Conservation (phyloP, 2,797 vertebrate species). For the Antennarius maculatus region DNA sequence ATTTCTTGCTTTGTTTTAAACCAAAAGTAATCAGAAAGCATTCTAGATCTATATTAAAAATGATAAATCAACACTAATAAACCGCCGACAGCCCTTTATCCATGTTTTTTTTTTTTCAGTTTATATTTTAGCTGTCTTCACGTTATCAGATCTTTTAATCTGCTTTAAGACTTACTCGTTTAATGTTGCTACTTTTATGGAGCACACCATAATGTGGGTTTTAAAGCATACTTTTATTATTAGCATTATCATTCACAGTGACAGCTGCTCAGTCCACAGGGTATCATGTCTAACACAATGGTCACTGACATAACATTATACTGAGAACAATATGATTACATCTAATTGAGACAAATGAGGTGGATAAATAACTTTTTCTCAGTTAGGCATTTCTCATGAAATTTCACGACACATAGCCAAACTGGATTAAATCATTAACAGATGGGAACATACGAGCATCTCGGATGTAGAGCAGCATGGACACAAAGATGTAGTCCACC, state of each 20-base stretch:
- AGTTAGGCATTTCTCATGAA: conserved; percentile 37
- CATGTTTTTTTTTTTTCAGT: too few species aligned
- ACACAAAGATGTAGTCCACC: conserved; percentile 96
- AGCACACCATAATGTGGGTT: too few species aligned
- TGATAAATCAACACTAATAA: too few species aligned
- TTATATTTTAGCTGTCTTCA: too few species aligned
- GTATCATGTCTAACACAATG: neutral
- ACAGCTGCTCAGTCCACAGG: neutral
- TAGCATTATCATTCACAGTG: neutral
- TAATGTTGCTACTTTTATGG: too few species aligned
- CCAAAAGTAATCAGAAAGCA: neutral
- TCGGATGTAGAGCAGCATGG: conserved; percentile 97
- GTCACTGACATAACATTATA: conserved; percentile 10
- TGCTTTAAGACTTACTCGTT: too few species aligned
- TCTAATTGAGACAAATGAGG: conserved; percentile 35
- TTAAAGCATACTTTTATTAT: neutral
- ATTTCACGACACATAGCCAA: conserved; percentile 33
- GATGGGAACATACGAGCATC: conserved; percentile 87
- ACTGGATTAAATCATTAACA: conserved; percentile 35
- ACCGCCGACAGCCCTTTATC: too few species aligned
- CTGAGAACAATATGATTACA: conserved; percentile 33
- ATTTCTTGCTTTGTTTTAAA: neutral
- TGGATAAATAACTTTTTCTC: conserved; percentile 43
- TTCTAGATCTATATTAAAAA: too few species aligned
- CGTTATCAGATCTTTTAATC: too few species aligned